These are phyloP conservation scores for Amphipyra berbera DNA, from an alignment of 2,888 invertebrate species.

Conservation along the genomic window DNA sequence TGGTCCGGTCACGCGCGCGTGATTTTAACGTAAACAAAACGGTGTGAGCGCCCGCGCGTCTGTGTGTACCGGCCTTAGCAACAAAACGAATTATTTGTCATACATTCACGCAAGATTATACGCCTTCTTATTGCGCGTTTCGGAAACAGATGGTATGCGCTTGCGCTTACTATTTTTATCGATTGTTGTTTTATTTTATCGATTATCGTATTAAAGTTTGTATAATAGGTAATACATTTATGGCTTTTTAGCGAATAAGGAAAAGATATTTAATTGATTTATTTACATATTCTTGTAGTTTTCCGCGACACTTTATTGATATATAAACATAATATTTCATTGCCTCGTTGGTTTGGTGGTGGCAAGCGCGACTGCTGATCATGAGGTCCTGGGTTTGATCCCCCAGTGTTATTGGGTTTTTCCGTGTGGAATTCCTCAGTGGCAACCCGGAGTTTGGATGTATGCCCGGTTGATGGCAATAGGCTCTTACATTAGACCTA, in stretches of 20 bases:
- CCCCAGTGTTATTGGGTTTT: too few species aligned
- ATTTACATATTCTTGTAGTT: not conserved
- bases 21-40: constrained; percentile 82
- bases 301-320: not conserved
- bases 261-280: constrained; percentile 6
- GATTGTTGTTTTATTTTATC: constrained; percentile 6
- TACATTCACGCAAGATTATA: constrained; percentile 47
- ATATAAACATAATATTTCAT: too few species aligned
- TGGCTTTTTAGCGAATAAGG: not conserved
- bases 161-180: constrained; percentile 27
- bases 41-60: constrained; percentile 52
- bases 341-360: too few species aligned
- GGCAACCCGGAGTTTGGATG: too few species aligned
- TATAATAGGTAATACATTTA: constrained; percentile 10
- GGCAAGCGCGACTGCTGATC: too few species aligned
- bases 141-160: constrained; percentile 34
- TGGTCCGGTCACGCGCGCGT: constrained; percentile 83
- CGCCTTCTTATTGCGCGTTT: constrained; percentile 28
- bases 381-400: too few species aligned
- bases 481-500: too few species aligned
- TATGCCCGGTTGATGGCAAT: too few species aligned
- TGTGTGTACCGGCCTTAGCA: constrained; percentile 68
- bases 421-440: too few species aligned
- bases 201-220: constrained; percentile 6
- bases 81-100: constrained; percentile 75